Evolutionary conservation across 2,888 invertebrate species (phyloP), one percentile per base, ranked within the genome.

Genomic region (Julus scanicus): DNA sequence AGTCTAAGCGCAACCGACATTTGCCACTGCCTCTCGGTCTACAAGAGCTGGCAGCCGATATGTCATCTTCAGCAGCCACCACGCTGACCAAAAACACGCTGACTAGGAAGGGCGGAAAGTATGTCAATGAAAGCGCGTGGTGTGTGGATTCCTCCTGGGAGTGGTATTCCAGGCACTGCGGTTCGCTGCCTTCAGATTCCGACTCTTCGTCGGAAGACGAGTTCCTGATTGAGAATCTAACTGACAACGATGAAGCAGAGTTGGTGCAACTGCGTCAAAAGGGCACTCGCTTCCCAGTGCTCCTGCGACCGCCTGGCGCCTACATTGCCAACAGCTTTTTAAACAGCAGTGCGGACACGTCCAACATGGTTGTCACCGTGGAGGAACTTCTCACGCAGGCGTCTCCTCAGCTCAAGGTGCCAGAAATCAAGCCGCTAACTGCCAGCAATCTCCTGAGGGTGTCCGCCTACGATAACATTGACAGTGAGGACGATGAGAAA

Each of bases 111-210:
- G 29, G 20, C 29, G 90, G 85, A 39, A 93, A 92, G 88, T 91
- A 92, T 39, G 92, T 92, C 89, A 92, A 92, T 88, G 93, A 93
- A 85, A 92, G 92, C 20, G 94, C 95, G 89, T 97, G 97, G 97
- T 95, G 96, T 90, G 94, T 97, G 89, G 97, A 97, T 92, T 96
- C 96, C 91, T 96, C 97, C 92, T 97, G 97, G 97, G 96, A 97
- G 92, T 97, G 97, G 92, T 95, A 96, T 92, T 95, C 96, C 94
- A 94, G 89, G 86, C 37, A 40, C 44, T 84, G 86, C 39, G 44
- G 83, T 57, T 49, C 39, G 0, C 8, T 39, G 85, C 84, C 88
- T 1, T 88, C 88, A 84, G 90, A 89, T 80, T 84, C 63, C 87
- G 89, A 88, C 20, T 88, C 84, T 13, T 53, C 89, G 44, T 88